Evolutionary conservation across 2,113 vertebrate genomes (phyloP).

Genomic region (Perognathus longimembris): DNA sequence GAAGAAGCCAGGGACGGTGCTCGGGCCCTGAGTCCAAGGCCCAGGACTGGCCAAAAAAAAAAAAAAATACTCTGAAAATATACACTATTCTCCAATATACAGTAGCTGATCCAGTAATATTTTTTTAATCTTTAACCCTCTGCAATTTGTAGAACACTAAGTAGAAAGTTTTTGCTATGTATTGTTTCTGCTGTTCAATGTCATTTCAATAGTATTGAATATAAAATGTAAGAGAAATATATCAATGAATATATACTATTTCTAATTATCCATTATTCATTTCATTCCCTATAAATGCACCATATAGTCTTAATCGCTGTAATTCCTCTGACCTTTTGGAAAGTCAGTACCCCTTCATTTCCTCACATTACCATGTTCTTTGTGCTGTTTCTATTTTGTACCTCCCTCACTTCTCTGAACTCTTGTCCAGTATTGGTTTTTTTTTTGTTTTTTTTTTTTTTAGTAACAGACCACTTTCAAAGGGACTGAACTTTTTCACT

Average conservation of each 20-base stretch:
- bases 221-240: background rate
- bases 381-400: constrained; percentile 9
- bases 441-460: background rate
- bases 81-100: background rate
- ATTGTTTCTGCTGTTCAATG: constrained; percentile 8
- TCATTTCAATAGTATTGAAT: background rate
- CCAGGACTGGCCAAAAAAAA: too few relatives aligned
- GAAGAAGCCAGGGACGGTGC: too few relatives aligned
- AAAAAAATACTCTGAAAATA: background rate
- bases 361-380: background rate
- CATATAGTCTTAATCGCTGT: background rate
- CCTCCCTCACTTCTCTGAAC: constrained; percentile 6
- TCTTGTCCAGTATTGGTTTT: constrained; percentile 31
- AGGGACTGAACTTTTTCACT: constrained; percentile 3
- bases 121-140: constrained; percentile 44
- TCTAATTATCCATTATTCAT: constrained; percentile 44
- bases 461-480: background rate
- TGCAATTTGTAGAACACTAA: constrained; percentile 40
- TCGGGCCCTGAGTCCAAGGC: too few relatives aligned
- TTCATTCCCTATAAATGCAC: constrained; percentile 33
- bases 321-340: constrained; percentile 27
- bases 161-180: constrained; percentile 30
- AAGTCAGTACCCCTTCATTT: background rate
- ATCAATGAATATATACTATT: background rate
- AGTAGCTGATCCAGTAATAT: background rate